phyloP scores from a whole-genome alignment of 2,797 vertebrate species.

The Buceros bicornis region DNA sequence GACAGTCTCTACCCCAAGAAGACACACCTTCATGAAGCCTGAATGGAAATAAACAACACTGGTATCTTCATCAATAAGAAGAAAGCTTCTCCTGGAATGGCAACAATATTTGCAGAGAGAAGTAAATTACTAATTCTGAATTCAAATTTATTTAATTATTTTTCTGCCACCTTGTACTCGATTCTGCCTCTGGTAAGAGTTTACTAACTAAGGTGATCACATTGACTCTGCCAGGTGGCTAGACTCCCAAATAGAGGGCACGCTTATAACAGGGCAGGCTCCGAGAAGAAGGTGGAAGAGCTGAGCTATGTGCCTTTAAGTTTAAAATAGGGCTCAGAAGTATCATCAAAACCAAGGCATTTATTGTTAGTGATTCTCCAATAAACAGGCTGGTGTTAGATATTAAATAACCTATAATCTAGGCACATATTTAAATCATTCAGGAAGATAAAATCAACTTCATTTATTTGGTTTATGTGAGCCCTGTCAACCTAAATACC shows the following conservation, averaged over 20 bases:
- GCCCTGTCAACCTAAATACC: neutral
- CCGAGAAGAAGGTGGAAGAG: neutral
- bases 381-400: neutral
- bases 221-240: neutral
- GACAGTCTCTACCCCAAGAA: neutral
- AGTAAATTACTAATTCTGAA: neutral
- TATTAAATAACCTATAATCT: neutral
- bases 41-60: neutral
- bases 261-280: neutral
- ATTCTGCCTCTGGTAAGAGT: neutral
- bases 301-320: neutral
- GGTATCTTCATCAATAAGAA: neutral
- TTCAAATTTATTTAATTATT: neutral
- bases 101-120: neutral
- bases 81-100: neutral
- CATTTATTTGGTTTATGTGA: fast-evolving
- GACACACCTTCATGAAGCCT: neutral
- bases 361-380: neutral
- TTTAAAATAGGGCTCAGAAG: neutral
- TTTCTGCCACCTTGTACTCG: neutral
- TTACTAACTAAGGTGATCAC: neutral
- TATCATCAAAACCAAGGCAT: neutral
- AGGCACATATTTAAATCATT: neutral
- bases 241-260: neutral
- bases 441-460: neutral